Evolutionary conservation across 37 sponge, comb jelly and placozoan species (phyloP).

Genomic region (Haliclona indistincta): DNA sequence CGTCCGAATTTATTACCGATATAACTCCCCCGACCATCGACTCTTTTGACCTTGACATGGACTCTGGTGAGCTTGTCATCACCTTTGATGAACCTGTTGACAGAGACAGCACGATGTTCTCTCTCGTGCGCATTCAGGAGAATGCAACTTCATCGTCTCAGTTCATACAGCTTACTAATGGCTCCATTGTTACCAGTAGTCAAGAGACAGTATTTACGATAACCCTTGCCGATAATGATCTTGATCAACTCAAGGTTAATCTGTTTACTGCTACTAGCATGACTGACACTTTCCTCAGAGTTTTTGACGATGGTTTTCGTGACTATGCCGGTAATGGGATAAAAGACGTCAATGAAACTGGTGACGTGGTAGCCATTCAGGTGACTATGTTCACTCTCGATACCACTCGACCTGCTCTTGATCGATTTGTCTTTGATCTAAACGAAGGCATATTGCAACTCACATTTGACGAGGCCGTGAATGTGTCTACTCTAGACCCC

Average conservation of each 20-base stretch:
- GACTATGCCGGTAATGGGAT: conserved; percentile 60
- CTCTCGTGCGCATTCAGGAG: conserved; percentile 22
- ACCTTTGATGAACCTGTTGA: conserved; percentile 74
- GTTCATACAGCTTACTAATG: conserved; percentile 27
- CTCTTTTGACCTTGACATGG: conserved; percentile 66
- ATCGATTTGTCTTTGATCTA: conserved; percentile 58
- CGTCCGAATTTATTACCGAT: conserved; percentile 48
- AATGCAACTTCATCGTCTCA: conserved; percentile 15
- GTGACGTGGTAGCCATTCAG: conserved; percentile 17
- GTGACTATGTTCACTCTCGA: conserved; percentile 56
- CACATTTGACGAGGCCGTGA: conserved; percentile 71
- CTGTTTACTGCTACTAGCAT: conserved; percentile 41
- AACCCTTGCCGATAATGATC: conserved; percentile 37
- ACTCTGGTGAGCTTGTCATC: conserved; percentile 59
- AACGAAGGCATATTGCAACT: conserved; percentile 52
- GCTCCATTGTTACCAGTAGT: not conserved
- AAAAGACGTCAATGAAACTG: conserved; percentile 43
- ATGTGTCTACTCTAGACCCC: conserved; percentile 45
- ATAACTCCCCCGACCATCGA: conserved; percentile 46
- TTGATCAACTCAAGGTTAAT: conserved; percentile 72
- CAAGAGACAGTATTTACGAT: conserved; percentile 33
- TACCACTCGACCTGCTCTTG: conserved; percentile 51
- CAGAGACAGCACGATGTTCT: conserved; percentile 5
- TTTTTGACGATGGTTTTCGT: conserved; percentile 53
- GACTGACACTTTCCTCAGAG: conserved; percentile 41